A percentile compares a stretch with the other conserved stretches of the same genome.
These are phyloP conservation scores for Tricholauxania praeusta DNA, from an alignment of 2,888 invertebrate species.

Conservation along the genomic window DNA sequence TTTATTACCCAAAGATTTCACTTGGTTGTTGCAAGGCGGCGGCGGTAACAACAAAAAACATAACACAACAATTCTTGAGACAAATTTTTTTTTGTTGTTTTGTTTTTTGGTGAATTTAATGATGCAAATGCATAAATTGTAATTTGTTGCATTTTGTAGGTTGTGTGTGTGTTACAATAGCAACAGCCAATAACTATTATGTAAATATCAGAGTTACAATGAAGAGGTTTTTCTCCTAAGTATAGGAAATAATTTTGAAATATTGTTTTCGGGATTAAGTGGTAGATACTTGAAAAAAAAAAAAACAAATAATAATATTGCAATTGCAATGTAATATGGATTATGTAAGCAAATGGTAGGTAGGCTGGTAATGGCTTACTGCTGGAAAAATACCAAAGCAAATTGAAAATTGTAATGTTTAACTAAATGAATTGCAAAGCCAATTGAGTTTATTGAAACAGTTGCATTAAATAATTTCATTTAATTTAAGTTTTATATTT, in stretches of 20 bases:
- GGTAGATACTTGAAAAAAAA: neutral
- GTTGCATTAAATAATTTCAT: too few species aligned
- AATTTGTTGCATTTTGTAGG: conserved; percentile 28
- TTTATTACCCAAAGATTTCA: conserved; percentile 46
- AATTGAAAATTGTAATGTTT: too few species aligned
- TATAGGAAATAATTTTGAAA: conserved; percentile 17
- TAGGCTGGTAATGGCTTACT: too few species aligned
- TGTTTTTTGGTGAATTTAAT: neutral
- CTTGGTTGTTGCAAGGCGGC: conserved; percentile 38
- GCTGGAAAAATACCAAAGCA: too few species aligned
- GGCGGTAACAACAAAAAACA: neutral
- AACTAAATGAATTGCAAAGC: too few species aligned
- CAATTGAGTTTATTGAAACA: too few species aligned
- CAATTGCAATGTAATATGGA: too few species aligned
- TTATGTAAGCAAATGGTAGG: too few species aligned
- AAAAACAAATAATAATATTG: conserved; percentile 8
- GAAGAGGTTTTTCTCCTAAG: neutral
- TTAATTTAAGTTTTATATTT: too few species aligned
- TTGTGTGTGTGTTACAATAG: conserved; percentile 22
- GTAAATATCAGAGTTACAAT: conserved; percentile 18
- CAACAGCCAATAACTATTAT: conserved; percentile 9
- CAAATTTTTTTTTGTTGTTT: conserved; percentile 7
- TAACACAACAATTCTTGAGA: conserved; percentile 33
- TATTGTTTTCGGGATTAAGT: conserved; percentile 8
- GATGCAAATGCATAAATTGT: conserved; percentile 28